Evolutionary conservation across 2,888 invertebrate species (phyloP).

Genomic region (Caenorhabditis japonica): DNA sequence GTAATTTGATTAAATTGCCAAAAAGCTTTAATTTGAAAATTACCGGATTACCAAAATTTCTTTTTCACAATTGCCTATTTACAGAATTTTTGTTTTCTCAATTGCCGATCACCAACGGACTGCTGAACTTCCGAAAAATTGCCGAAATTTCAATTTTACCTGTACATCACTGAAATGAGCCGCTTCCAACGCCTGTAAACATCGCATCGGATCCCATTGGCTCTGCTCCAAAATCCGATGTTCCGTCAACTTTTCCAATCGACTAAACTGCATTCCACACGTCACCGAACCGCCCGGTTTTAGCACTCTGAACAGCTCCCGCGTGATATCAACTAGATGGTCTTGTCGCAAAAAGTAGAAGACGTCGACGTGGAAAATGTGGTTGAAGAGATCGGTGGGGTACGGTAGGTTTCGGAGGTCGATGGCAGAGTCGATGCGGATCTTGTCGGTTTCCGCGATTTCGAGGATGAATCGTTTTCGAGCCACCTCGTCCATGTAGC

Average conservation of each 20-base stretch:
- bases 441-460: constrained; percentile 58
- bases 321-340: constrained; percentile 61
- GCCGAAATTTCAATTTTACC: too few species aligned
- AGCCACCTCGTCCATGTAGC: constrained; percentile 67
- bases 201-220: constrained; percentile 70
- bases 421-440: constrained; percentile 61
- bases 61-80: neutral
- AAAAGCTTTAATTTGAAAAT: neutral
- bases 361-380: constrained; percentile 71
- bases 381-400: constrained; percentile 71
- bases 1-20: too few species aligned
- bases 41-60: neutral
- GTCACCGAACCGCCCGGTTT: constrained; percentile 65
- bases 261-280: constrained; percentile 68
- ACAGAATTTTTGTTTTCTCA: neutral
- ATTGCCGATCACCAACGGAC: neutral
- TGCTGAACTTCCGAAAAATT: too few species aligned
- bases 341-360: constrained; percentile 72
- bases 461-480: constrained; percentile 66
- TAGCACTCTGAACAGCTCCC: constrained; percentile 67
- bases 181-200: constrained; percentile 62
- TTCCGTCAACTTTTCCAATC: constrained; percentile 60
- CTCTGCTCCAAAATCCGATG: constrained; percentile 58
- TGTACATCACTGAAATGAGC: constrained; percentile 66
- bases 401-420: constrained; percentile 71